Evolutionary conservation across 2,113 vertebrate species (phyloP).

Genomic region (Limnothrissa miodon): DNA sequence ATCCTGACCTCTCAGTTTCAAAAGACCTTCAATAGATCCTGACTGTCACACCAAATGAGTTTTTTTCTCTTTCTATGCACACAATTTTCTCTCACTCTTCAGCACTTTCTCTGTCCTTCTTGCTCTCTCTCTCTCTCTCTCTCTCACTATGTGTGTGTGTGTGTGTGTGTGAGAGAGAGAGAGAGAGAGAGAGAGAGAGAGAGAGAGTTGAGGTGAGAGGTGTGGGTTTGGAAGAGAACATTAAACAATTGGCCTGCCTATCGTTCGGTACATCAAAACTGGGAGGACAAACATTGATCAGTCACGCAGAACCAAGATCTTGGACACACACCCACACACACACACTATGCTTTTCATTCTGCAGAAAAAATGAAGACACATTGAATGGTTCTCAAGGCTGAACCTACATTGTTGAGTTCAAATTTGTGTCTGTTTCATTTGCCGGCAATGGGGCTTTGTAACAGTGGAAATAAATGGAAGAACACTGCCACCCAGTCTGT

Average conservation of each 20-base stretch:
- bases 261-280: background rate
- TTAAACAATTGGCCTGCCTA: background rate
- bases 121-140: background rate
- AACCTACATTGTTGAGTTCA: slow-evolving; percentile 13
- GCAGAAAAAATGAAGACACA: slow-evolving; percentile 13
- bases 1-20: background rate
- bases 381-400: slow-evolving; percentile 35
- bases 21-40: slow-evolving; percentile 9
- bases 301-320: too few relatives aligned
- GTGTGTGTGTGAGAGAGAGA: too few relatives aligned
- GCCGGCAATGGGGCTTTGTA: slow-evolving; percentile 32
- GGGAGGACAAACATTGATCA: background rate
- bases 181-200: too few relatives aligned
- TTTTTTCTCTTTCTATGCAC: background rate
- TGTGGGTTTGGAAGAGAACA: background rate
- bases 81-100: background rate
- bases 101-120: background rate
- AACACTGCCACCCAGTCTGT: background rate
- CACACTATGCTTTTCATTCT: slow-evolving; percentile 17
- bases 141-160: background rate
- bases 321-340: background rate
- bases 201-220: too few relatives aligned
- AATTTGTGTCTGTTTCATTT: slow-evolving; percentile 44
- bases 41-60: background rate
- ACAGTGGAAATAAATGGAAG: slow-evolving; percentile 42